Evolutionary conservation across 2,113 vertebrate genomes (phyloP), one percentile per base, ranked within the genome.

Genomic region (Corapipo altera): DNA sequence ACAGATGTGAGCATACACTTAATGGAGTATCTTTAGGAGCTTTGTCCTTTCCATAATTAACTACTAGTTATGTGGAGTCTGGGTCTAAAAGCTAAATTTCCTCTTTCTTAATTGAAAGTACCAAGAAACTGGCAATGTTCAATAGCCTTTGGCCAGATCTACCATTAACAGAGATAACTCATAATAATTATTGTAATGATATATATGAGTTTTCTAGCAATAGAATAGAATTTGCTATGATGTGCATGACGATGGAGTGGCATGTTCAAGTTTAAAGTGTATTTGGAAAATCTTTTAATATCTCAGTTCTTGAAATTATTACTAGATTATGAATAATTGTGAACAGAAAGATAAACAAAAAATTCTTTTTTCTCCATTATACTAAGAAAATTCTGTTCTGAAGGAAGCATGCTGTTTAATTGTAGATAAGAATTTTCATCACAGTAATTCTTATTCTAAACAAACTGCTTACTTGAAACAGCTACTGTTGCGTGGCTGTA

Each of bases 211-310:
- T 81, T 87, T 96, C 51, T 79, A 95, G 58, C 32, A 85, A 57
- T 43, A 64, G 5, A 74, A 84, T 54, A 71, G 37, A 41, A 83
- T 77, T 75, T 82, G 2, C 16, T 11, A 32, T 57, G 20, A 23
- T 46, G 12, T 19, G 28, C 1, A 0, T 62, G 27, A 69, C 0
- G 1, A 62, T 32, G 52, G 21, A 81, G 10, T 39, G 6, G 9
- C 10, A 84, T 52, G 6, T 78, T 87, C 37, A 67, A 66, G 5
- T 70, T 67, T 72, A 55, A 88, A 77, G 8, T 30, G 28, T 37
- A 89, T 71, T 89, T 84, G 26, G 33, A 71, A 88, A 87, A 65
- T 17, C 12, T 75, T 77, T 78, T 46, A 52, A 30, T 65, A 30
- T 37, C 16, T 76, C 33, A 55, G 18, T 66, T 77, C 26, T 65